phyloP scores from a whole-genome alignment of 2,888 invertebrate genomes.

The Mythimna impura region DNA sequence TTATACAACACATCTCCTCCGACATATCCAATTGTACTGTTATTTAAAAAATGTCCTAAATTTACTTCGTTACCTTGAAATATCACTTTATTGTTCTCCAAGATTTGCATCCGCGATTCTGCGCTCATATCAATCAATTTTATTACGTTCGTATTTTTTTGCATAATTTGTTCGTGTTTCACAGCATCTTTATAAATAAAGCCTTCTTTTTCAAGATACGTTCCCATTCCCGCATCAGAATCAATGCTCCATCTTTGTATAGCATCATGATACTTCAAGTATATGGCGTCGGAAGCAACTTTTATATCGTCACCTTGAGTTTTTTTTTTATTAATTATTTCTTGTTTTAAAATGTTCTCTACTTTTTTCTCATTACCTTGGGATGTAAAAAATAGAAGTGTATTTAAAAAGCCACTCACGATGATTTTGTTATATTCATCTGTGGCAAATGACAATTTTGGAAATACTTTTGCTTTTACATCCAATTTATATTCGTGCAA shows the following conservation, averaged over 20 bases:
- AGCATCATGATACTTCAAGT: slow-evolving; percentile 41
- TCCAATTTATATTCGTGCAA: slow-evolving; percentile 29
- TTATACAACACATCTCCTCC: slow-evolving; percentile 31
- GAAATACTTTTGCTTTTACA: slow-evolving; percentile 24
- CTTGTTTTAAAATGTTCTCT: slow-evolving; percentile 17
- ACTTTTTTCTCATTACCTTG: slow-evolving; percentile 36
- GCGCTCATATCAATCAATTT: slow-evolving; percentile 29
- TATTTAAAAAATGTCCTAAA: slow-evolving; percentile 20
- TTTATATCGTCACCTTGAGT: not conserved
- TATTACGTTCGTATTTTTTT: not conserved
- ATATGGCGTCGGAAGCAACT: slow-evolving; percentile 29
- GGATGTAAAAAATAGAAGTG: slow-evolving; percentile 42
- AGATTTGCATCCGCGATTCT: slow-evolving; percentile 25
- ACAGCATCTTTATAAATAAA: slow-evolving; percentile 23
- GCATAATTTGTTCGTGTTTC: not conserved
- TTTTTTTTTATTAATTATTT: slow-evolving; percentile 28
- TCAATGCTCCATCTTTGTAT: slow-evolving; percentile 50
- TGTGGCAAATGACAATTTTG: slow-evolving; percentile 26
- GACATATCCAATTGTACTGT: slow-evolving; percentile 7
- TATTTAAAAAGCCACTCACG: slow-evolving; percentile 19
- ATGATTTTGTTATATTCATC: not conserved
- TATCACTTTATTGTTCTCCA: slow-evolving; percentile 19
- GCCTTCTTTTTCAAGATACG: slow-evolving; percentile 27
- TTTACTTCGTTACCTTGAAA: slow-evolving; percentile 45
- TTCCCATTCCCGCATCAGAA: slow-evolving; percentile 14